Evolutionary conservation across 2,888 invertebrate genomes (phyloP), one percentile per base, ranked within the genome.

Genomic region (Phortica magna): DNA sequence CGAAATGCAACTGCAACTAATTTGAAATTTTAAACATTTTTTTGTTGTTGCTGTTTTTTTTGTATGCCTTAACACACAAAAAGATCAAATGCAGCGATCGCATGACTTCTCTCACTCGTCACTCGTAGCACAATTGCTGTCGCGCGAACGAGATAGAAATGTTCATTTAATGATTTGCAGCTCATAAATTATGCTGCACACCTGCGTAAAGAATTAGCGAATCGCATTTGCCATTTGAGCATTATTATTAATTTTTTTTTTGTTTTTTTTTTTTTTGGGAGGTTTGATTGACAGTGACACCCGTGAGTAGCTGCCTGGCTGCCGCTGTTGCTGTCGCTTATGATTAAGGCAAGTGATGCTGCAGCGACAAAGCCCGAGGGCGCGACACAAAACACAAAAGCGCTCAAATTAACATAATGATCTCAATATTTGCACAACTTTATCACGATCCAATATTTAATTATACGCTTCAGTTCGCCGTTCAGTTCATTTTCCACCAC

Each of bases 341-440:
- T 31, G 83, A 79, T 83, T 72, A 76, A 77, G 83, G 83, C 84
- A 78, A 70, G 5, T 31, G 31, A 17, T 31, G 68, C 59, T 9
- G 57, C 57, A 14, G n/a, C 12, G 12, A 22, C 59, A 59, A 19
- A 14, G 9, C 22, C 19, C 59, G 39, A 31, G 31, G 31, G 31
- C 31, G 55, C 17, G 7, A 1, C 55, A n/a, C 14, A 55, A 55
- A 55, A 17, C 5, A 55, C 55, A n/a, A 55, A 14, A n/a, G 17
- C 17, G 19, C 17, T 6, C 39, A 81, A 77, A 85, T 85, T 87
- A 86, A 79, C 88, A 87, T 86, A 86, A 87, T 87, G 88, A 87
- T 86, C 86, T 87, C 88, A 87, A 86, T 86, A 87, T 86, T 86
- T 86, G 83, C 81, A 84, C 87, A 80, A 83, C 83, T 84, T 83